phyloP scores from a whole-genome alignment of 1,140 invertebrate genomes.

The Magallana ariakensis region DNA sequence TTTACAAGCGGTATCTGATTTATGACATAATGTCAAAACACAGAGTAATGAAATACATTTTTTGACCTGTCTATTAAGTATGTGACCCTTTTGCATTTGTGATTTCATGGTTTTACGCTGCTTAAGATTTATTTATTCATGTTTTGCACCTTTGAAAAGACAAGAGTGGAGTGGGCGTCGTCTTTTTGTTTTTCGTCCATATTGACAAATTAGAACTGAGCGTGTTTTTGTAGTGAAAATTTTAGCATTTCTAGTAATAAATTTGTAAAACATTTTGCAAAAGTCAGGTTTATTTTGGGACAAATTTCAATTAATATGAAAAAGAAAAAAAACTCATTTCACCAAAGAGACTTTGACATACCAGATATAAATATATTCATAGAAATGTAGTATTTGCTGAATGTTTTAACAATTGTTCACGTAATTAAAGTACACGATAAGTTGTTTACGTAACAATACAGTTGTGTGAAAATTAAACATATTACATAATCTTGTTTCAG shows the following conservation, averaged over 20 bases:
- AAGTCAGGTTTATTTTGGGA: not conserved
- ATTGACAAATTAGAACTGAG: not conserved
- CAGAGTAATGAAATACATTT: not conserved
- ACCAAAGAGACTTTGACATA: too few species aligned
- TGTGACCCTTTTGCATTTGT: not conserved
- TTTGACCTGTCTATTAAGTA: constrained; percentile 1
- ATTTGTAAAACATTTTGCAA: not conserved
- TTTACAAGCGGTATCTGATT: not conserved
- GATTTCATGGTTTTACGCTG: not conserved
- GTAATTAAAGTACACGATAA: too few species aligned
- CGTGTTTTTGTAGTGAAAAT: not conserved
- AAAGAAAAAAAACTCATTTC: not conserved
- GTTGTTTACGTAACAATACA: too few species aligned
- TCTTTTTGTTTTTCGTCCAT: not conserved
- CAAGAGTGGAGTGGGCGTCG: not conserved
- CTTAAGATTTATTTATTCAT: not conserved
- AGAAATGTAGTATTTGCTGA: too few species aligned
- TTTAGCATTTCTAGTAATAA: not conserved
- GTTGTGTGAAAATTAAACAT: too few species aligned
- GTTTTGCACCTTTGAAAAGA: not conserved
- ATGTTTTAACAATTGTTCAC: too few species aligned
- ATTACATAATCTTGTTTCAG: too few species aligned
- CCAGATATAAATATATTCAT: too few species aligned
- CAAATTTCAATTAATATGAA: not conserved
- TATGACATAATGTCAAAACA: not conserved